Base-by-base conservation (phyloP, 2,797 vertebrate genomes). In the Channallabes apus region DNA sequence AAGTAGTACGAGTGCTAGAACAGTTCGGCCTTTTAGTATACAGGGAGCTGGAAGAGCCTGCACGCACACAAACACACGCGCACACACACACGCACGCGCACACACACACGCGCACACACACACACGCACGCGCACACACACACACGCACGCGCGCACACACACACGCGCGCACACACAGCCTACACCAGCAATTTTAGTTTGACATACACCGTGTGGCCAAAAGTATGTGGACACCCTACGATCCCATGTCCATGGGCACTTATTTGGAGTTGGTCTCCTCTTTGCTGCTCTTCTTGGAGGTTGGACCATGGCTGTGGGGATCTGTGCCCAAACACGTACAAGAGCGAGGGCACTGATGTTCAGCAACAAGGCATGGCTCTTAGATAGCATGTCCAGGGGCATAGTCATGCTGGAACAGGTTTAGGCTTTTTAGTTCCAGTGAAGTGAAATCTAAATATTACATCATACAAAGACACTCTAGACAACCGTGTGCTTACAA, bases 1-100 rank as follows among this genome's bases (percentile, higher is more conserved):
- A 72, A 32, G 35, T 4, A 64, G 14, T n/a, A 73, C 17, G 68
- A 38, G 27, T 73, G n/a, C 61, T 18, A 35, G 15, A 69, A 84
- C 51, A 64, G 73, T 84, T 35, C 29, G 15, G 78, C 32, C 77
- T 73, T 85, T 75, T 65, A n/a, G 35, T 41, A 54, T 56, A 80
- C 20, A 81, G 24, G 27, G 80, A n/a, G 27, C 58, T 72, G 58
- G 68, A 85, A 14, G 6, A 65, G 41, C 78, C 1, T 0, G 17
- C 38, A 6, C 14, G 3, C 24, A 4, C 35, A 71, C 8, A 41
- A 35, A 9, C 15, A 22, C n/a, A n/a, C n/a, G n/a, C n/a, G n/a
- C n/a, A n/a, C n/a, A n/a, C 73, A 58, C n/a, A 2, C 8, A 80
- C 38, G 6, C n/a, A n/a, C 14, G 3, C 24, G 11, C 35, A 71